Conservation (phyloP, 2,888 invertebrate genomes). For the Sinotaia quadrata region DNA sequence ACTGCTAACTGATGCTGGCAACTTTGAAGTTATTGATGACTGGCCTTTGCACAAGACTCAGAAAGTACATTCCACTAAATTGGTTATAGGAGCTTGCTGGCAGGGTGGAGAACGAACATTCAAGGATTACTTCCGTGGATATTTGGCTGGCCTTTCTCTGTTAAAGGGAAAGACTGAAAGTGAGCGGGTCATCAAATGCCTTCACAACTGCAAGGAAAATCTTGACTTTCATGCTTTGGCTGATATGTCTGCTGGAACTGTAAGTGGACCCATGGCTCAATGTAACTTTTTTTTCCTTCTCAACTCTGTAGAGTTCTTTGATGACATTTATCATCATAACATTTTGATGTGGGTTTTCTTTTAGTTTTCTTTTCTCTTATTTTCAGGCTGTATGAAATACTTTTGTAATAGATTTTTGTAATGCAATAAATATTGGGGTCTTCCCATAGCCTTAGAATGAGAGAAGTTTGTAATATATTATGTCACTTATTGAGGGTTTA, state of each 20-base stretch:
- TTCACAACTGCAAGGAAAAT: conserved; percentile 71
- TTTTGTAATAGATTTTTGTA: too few relatives aligned
- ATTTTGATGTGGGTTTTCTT: neutral
- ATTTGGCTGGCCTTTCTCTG: conserved; percentile 88
- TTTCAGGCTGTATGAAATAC: too few relatives aligned
- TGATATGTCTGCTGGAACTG: conserved; percentile 87
- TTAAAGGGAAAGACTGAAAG: conserved; percentile 73
- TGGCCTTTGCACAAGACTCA: conserved; percentile 98
- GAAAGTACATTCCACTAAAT: conserved; percentile 79
- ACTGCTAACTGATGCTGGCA: conserved; percentile 80
- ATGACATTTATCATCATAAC: neutral
- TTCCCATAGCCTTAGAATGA: too few relatives aligned
- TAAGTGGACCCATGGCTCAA: too few relatives aligned
- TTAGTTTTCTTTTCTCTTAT: neutral
- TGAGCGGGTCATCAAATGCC: conserved; percentile 67
- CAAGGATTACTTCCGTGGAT: conserved; percentile 91
- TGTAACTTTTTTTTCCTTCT: neutral
- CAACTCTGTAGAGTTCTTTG: too few relatives aligned
- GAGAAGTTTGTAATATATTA: too few relatives aligned
- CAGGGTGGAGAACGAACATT: conserved; percentile 90
- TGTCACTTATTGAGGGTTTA: too few relatives aligned
- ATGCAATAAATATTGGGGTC: too few relatives aligned
- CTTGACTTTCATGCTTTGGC: conserved; percentile 78
- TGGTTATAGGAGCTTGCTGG: conserved; percentile 98
- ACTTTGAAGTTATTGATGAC: conserved; percentile 98